phyloP scores from a whole-genome alignment of 2,888 invertebrate species.

The Cartodere bifasciata region DNA sequence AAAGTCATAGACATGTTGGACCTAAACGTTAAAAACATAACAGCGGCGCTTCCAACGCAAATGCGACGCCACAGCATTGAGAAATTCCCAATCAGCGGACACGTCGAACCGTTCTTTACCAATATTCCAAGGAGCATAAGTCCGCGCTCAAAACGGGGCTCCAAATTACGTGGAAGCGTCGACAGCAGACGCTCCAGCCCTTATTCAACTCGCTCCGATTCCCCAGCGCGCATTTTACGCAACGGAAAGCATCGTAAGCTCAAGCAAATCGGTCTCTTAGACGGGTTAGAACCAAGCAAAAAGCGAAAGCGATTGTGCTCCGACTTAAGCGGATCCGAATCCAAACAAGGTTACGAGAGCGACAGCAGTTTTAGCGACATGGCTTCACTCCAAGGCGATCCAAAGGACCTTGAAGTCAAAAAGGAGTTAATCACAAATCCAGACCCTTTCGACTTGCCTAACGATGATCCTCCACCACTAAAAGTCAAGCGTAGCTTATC shows the following conservation, averaged over 20 bases:
- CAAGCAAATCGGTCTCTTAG: slow-evolving; percentile 42
- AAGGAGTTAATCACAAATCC: slow-evolving; percentile 8
- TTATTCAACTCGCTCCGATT: slow-evolving; percentile 48
- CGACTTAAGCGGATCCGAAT: slow-evolving; percentile 46
- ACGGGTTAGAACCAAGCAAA: slow-evolving; percentile 41
- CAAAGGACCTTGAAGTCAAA: slow-evolving; percentile 15
- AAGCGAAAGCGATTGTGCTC: slow-evolving; percentile 44
- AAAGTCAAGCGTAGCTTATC: slow-evolving; percentile 15
- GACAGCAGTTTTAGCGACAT: slow-evolving; percentile 49
- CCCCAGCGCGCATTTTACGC: slow-evolving; percentile 45
- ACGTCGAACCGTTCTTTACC: slow-evolving; percentile 16
- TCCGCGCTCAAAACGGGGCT: slow-evolving; percentile 25
- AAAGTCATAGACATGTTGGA: slow-evolving; percentile 34
- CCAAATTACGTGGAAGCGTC: slow-evolving; percentile 24
- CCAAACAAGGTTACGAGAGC: slow-evolving; percentile 50
- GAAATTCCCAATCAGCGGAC: slow-evolving; percentile 28
- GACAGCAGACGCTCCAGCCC: slow-evolving; percentile 35
- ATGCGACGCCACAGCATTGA: slow-evolving; percentile 33
- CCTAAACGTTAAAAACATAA: slow-evolving; percentile 29
- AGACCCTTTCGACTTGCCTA: slow-evolving; percentile 13
- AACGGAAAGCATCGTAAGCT: slow-evolving; percentile 55
- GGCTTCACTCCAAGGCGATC: slow-evolving; percentile 27
- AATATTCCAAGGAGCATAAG: slow-evolving; percentile 27
- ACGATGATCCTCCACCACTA: slow-evolving; percentile 10
- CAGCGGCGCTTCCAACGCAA: slow-evolving; percentile 17